These are phyloP conservation scores for Marcusenius ussheri DNA, from an alignment of 2,113 vertebrate genomes.

Conservation along the genomic window DNA sequence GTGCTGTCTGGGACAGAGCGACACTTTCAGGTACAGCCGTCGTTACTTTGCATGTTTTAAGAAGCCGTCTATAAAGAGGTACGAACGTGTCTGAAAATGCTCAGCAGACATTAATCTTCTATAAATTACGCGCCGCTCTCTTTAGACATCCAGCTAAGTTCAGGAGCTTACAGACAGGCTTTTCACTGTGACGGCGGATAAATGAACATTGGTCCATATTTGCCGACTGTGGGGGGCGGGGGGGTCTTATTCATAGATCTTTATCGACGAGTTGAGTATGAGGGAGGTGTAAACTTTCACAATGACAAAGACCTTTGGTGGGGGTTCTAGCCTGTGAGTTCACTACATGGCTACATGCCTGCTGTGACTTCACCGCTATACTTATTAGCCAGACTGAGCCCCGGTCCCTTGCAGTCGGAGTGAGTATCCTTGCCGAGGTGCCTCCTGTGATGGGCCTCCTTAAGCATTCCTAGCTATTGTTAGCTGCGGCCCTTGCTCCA, in stretches of 20 bases:
- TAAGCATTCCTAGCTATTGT: not conserved
- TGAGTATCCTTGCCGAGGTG: not conserved
- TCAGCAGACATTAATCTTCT: not conserved
- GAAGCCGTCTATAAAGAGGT: not conserved
- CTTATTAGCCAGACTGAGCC: not conserved
- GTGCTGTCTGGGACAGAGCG: not conserved
- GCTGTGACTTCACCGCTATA: not conserved
- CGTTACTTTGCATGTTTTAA: not conserved
- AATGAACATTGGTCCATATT: not conserved
- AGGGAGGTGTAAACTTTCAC: not conserved
- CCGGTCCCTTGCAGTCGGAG: not conserved
- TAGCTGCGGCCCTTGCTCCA: not conserved
- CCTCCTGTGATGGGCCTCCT: not conserved
- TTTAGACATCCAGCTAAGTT: not conserved
- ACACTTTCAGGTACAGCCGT: not conserved
- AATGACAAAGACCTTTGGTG: not conserved
- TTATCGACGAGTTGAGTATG: not conserved
- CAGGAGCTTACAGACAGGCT: not conserved
- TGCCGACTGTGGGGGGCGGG: not conserved
- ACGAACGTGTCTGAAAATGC: not conserved
- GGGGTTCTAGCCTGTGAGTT: not conserved
- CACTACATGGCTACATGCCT: not conserved
- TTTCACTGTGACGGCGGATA: not conserved
- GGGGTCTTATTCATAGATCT: not conserved
- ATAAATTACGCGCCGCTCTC: not conserved